phyloP scores from a whole-genome alignment of 2,797 vertebrate species.

The Emydoidea blandingii region DNA sequence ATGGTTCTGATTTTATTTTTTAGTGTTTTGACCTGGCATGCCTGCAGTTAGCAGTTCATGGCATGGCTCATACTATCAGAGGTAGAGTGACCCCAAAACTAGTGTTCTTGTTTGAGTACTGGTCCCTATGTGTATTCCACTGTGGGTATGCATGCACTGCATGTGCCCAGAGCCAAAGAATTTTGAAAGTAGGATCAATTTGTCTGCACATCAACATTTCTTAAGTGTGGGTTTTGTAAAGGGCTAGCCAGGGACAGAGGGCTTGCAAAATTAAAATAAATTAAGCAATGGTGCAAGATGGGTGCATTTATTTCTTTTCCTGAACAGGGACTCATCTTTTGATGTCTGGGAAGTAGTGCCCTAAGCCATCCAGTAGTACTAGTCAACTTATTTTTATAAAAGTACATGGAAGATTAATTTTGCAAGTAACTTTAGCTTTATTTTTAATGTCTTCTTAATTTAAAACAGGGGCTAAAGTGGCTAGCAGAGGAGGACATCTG shows the following conservation, averaged over 20 bases:
- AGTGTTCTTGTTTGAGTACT: not conserved
- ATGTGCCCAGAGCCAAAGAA: not conserved
- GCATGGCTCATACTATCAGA: not conserved
- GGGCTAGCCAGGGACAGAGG: not conserved
- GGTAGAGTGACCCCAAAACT: not conserved
- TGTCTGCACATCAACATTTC: not conserved
- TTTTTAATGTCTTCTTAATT: conserved; percentile 48
- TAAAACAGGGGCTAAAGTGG: conserved; percentile 89
- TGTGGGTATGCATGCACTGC: not conserved
- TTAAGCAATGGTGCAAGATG: not conserved
- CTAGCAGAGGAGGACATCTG: conserved; percentile 90
- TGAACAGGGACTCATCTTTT: not conserved
- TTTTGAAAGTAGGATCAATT: not conserved
- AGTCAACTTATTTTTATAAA: not conserved
- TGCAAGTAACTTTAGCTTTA: not conserved
- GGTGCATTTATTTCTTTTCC: not conserved
- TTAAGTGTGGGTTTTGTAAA: not conserved
- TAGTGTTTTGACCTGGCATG: not conserved
- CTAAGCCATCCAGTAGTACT: not conserved
- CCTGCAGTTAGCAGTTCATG: not conserved
- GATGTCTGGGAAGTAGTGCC: not conserved
- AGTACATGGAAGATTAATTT: not conserved
- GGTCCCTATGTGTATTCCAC: not conserved
- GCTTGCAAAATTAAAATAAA: not conserved
- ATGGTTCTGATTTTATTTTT: not conserved